Evolutionary conservation across 2,113 vertebrate species (phyloP).

Genomic region (Rhynchomys soricoides): DNA sequence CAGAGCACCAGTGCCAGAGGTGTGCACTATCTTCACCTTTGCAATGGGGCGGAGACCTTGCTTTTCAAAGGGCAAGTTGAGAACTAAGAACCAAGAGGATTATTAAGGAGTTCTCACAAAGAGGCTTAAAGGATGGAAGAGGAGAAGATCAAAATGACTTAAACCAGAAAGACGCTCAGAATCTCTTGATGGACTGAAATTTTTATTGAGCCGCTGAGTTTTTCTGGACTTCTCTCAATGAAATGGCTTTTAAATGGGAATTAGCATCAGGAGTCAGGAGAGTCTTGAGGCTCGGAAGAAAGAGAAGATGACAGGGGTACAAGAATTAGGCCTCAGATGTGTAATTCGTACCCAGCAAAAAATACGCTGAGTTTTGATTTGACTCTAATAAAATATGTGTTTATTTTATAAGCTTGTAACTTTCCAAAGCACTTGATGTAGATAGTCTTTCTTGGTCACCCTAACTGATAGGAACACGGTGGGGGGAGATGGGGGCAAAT

Average conservation of each 20-base stretch:
- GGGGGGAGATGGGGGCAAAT: background rate
- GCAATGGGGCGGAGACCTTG: background rate
- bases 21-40: background rate
- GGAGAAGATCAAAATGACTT: conserved; percentile 61
- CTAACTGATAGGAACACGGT: background rate
- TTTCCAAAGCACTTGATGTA: conserved; percentile 25
- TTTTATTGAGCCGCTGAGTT: conserved; percentile 20
- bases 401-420: background rate
- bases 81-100: conserved; percentile 51
- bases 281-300: background rate
- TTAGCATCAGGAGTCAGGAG: background rate
- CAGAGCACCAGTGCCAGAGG: fast-evolving
- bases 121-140: conserved; percentile 51
- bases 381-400: conserved; percentile 34
- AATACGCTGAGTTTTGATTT: conserved; percentile 41
- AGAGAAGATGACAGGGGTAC: background rate
- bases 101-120: conserved; percentile 51
- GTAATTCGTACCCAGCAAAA: conserved; percentile 26
- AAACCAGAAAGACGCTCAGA: conserved; percentile 14
- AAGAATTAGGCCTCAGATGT: conserved; percentile 14
- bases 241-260: conserved; percentile 52
- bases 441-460: background rate
- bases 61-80: conserved; percentile 64
- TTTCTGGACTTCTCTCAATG: conserved; percentile 38
- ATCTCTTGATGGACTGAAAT: conserved; percentile 42